Evolutionary conservation across 2,797 vertebrate species (phyloP).

Genomic region (Cacajao melanocephalus): DNA sequence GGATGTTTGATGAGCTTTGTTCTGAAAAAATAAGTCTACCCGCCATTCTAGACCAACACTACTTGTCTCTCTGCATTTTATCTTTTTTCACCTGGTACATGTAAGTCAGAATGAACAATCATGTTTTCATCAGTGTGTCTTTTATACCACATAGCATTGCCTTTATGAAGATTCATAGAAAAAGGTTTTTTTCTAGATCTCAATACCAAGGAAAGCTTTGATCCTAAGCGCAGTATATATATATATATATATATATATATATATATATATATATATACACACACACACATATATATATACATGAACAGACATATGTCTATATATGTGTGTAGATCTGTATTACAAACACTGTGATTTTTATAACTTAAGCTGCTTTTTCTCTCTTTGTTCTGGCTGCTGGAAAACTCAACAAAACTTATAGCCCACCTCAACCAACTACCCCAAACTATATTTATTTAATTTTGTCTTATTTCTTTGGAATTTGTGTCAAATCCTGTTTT

Average conservation of each 20-base stretch:
- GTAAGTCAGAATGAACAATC: constrained; percentile 18
- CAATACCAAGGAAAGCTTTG: constrained; percentile 20
- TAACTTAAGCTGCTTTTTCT: constrained; percentile 41
- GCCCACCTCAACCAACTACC: constrained; percentile 39
- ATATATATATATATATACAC: too few relatives aligned
- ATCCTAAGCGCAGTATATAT: not conserved
- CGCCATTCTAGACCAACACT: not conserved
- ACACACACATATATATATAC: too few relatives aligned
- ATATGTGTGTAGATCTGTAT: not conserved
- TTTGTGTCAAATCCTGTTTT: constrained; percentile 41
- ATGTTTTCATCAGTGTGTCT: not conserved
- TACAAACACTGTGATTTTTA: constrained; percentile 67
- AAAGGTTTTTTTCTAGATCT: not conserved
- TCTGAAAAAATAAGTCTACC: not conserved
- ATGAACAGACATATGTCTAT: not conserved
- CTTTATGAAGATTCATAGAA: not conserved
- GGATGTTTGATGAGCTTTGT: not conserved
- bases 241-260: too few relatives aligned
- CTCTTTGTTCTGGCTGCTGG: constrained; percentile 21
- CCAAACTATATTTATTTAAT: constrained; percentile 45
- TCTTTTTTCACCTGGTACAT: not conserved
- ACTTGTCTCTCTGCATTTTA: not conserved
- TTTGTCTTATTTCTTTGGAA: constrained; percentile 38
- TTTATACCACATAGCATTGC: not conserved
- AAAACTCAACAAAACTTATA: constrained; percentile 39